These are phyloP conservation scores for Hesperia comma DNA, from an alignment of 2,888 invertebrate genomes.

Conservation along the genomic window DNA sequence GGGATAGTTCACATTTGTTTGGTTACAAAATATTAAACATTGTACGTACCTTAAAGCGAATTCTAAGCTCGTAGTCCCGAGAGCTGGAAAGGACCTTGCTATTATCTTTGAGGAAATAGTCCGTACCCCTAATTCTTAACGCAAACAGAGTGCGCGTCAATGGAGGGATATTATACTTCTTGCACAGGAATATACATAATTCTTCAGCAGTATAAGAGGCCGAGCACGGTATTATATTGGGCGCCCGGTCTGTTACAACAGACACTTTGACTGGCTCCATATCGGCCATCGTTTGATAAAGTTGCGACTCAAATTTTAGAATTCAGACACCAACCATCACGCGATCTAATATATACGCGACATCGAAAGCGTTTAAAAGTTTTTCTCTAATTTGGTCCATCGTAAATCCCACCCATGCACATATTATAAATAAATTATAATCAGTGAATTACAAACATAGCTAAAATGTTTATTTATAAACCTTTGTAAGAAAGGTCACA, in stretches of 20 bases:
- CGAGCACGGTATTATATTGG: slow-evolving; percentile 73
- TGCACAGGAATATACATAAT: slow-evolving; percentile 88
- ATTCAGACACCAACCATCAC: slow-evolving; percentile 63
- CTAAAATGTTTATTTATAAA: slow-evolving; percentile 56
- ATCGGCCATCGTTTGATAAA: slow-evolving; percentile 69
- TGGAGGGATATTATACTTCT: slow-evolving; percentile 89
- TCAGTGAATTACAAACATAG: slow-evolving; percentile 45
- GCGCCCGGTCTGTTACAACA: slow-evolving; percentile 68
- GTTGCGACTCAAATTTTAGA: slow-evolving; percentile 54
- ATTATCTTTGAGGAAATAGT: slow-evolving; percentile 88
- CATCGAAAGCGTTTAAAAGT: slow-evolving; percentile 43
- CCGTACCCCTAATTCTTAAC: slow-evolving; percentile 85
- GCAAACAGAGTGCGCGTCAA: slow-evolving; percentile 91
- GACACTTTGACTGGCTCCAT: slow-evolving; percentile 74
- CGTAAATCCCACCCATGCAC: slow-evolving; percentile 48
- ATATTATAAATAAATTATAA: slow-evolving; percentile 37
- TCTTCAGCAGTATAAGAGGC: slow-evolving; percentile 85
- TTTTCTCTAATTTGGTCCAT: slow-evolving; percentile 49
- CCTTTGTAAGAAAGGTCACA: slow-evolving; percentile 50
- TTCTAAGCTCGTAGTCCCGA: slow-evolving; percentile 88
- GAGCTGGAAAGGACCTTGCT: slow-evolving; percentile 72
- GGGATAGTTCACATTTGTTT: not conserved
- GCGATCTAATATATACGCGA: slow-evolving; percentile 53
- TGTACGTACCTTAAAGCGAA: slow-evolving; percentile 88
- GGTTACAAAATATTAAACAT: not conserved